Percentiles rank a stretch among this genome's conserved stretches.
Conservation (phyloP, 2,888 invertebrate species). For the Ophion slaviceki region DNA sequence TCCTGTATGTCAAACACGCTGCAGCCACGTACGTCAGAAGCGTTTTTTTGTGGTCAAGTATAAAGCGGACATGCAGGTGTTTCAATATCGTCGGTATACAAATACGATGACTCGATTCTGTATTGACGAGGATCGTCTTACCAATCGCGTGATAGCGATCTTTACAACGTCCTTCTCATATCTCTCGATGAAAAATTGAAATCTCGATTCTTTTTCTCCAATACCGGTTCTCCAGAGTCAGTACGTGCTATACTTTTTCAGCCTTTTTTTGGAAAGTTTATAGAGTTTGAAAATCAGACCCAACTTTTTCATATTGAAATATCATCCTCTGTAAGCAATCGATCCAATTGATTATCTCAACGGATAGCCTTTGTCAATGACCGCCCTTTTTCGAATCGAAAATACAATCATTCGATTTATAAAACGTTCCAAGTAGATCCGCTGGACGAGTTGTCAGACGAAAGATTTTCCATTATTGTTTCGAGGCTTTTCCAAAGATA, state of each 20-base stretch:
- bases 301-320: background rate
- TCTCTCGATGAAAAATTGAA: constrained; percentile 1
- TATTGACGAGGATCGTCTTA: constrained; percentile 52
- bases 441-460: constrained; percentile 24
- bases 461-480: background rate
- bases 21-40: background rate
- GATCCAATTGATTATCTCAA: background rate
- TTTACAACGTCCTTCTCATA: constrained; percentile 24
- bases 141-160: constrained; percentile 47
- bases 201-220: background rate
- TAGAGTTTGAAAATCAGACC: background rate
- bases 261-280: background rate
- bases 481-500: background rate
- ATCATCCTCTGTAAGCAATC: background rate
- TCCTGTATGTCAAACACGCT: background rate
- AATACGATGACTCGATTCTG: constrained; percentile 23
- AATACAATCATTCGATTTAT: background rate
- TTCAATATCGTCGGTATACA: constrained; percentile 21
- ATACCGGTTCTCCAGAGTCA: background rate
- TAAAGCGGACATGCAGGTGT: constrained; percentile 36
- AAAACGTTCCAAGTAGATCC: constrained; percentile 1
- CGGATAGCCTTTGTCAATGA: no score
- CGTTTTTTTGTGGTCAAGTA: constrained; percentile 52
- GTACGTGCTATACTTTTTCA: background rate
- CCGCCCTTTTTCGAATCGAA: no score